These are phyloP conservation scores for Conchocele bisecta DNA, from an alignment of 2,888 invertebrate species.

Conservation along the genomic window DNA sequence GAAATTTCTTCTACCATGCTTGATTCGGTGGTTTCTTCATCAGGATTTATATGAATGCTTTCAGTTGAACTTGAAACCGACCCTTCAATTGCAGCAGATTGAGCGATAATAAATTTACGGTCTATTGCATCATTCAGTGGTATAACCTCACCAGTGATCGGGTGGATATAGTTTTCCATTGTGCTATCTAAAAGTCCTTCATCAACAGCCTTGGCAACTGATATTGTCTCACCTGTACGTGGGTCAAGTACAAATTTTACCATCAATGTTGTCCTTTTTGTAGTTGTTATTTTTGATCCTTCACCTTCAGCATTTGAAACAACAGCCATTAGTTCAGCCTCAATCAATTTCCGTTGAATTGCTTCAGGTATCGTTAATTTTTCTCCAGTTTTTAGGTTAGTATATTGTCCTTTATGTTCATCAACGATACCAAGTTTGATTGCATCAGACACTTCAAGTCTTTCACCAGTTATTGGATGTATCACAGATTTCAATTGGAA, in stretches of 20 bases:
- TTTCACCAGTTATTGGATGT: slow-evolving; percentile 86
- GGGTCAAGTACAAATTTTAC: slow-evolving; percentile 87
- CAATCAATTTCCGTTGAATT: slow-evolving; percentile 89
- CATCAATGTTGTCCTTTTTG: slow-evolving; percentile 77
- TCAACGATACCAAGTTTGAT: slow-evolving; percentile 95
- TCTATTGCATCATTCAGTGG: slow-evolving; percentile 90
- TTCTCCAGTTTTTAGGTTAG: slow-evolving; percentile 91
- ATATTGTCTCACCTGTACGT: slow-evolving; percentile 88
- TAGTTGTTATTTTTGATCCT: slow-evolving; percentile 88
- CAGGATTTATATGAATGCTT: slow-evolving; percentile 81
- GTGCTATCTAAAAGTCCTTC: slow-evolving; percentile 94
- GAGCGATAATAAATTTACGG: slow-evolving; percentile 88
- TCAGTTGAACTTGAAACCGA: slow-evolving; percentile 86
- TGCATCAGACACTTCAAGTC: slow-evolving; percentile 94
- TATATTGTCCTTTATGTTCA: slow-evolving; percentile 85
- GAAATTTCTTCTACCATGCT: slow-evolving; percentile 84
- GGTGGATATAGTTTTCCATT: slow-evolving; percentile 87
- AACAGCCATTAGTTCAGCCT: slow-evolving; percentile 75
- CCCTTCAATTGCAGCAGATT: slow-evolving; percentile 84
- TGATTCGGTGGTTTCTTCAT: slow-evolving; percentile 84
- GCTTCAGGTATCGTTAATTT: slow-evolving; percentile 92
- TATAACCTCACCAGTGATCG: slow-evolving; percentile 86
- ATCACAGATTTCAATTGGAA: slow-evolving; percentile 84
- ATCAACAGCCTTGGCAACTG: slow-evolving; percentile 96
- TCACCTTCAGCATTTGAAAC: slow-evolving; percentile 92